Evolutionary conservation across 2,888 invertebrate species (phyloP), one percentile per base, ranked within the genome.

Genomic region (Cotesia congregata): DNA sequence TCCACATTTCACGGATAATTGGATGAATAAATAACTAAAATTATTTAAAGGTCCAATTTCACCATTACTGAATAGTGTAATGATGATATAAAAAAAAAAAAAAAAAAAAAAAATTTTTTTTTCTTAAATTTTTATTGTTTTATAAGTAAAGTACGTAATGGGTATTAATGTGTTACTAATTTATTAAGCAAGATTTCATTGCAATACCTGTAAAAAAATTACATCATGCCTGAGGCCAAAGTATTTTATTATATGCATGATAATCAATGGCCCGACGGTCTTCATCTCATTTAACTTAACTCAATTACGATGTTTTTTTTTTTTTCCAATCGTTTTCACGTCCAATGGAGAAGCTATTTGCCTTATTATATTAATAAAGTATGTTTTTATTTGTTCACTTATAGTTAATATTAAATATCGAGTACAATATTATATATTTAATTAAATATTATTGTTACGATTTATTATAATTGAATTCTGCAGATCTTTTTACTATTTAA

Each of bases 1-100:
- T 86, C 85, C 86, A 85, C 83, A 80, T 75, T 80, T 83, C 83
- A 84, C 82, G 81, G 82, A 83, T 80, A 82, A 83, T 82, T 75
- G 76, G 75, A 78, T 76, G 72, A 77, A 70, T 61, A 72, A 41
- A 78, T 67, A 72, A 67, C 80, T 76, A 75, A 82, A 77, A 80
- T 76, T 73, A 81, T 81, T 79, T 77, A 79, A 79, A 76, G 79
- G 76, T 80, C 76, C 77, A 80, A 74, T 77, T 80, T 79, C 80
- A 81, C 83, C 80, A 81, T 80, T 82, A 81, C 78, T 77, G 81
- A 81, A 30, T 62, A 65, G 62, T 50, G n/a, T 73, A 73, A 73
- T 65, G 50, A 65, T 73, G 73, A 65, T 67, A 30, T 1, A 30
- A 30, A 30, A 30, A 30, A 30, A 30, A 30, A 30, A 67, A 67